Evolutionary conservation across 2,113 vertebrate species (phyloP).

Genomic region (Dolichallabes microphthalmus): DNA sequence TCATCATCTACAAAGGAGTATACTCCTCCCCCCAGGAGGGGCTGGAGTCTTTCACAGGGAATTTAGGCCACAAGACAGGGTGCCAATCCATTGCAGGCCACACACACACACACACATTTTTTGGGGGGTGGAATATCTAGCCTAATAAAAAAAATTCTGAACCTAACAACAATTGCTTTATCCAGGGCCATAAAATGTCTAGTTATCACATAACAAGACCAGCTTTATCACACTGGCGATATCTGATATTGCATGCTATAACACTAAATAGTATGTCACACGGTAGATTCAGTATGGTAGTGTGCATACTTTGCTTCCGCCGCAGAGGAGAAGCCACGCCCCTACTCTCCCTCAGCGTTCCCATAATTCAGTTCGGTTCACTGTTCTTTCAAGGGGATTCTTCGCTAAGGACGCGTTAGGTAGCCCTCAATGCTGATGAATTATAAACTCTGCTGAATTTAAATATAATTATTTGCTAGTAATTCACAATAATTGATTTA

Average conservation of each 20-base stretch:
- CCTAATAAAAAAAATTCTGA: not conserved
- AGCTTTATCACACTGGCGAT: not conserved
- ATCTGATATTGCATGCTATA: not conserved
- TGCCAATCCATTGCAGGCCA: too few species aligned
- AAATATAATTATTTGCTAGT: not conserved
- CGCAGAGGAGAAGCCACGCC: constrained; percentile 13
- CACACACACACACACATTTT: too few species aligned
- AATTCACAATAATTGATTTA: not conserved
- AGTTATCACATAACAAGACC: not conserved
- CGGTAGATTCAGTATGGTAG: not conserved
- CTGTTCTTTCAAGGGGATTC: constrained; percentile 54
- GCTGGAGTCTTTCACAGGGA: too few species aligned
- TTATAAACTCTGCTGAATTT: not conserved
- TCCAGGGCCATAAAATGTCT: too few species aligned
- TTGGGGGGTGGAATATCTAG: too few species aligned
- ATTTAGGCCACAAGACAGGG: too few species aligned
- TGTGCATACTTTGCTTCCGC: not conserved
- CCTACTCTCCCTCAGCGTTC: constrained; percentile 41
- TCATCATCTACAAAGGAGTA: too few species aligned
- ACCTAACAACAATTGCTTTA: not conserved
- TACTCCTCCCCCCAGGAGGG: too few species aligned
- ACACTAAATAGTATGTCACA: not conserved
- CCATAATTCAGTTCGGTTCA: constrained; percentile 61
- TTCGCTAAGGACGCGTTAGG: constrained; percentile 53
- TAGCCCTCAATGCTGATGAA: constrained; percentile 36